phyloP scores from a whole-genome alignment of 2,888 invertebrate species.

The Oscheius sp. region DNA sequence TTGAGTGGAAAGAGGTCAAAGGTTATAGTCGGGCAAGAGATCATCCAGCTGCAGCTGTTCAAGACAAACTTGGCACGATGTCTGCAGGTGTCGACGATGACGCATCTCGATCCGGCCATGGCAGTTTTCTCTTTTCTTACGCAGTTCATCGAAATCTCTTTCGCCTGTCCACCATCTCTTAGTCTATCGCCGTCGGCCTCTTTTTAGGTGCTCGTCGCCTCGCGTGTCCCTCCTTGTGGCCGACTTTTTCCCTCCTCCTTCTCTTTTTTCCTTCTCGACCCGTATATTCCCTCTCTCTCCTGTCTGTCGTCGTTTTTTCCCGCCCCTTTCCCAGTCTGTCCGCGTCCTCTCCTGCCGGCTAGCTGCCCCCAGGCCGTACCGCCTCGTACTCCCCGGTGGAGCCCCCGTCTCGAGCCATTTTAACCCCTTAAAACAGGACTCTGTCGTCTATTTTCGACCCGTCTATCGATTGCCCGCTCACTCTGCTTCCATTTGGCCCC shows the following conservation, averaged over 20 bases:
- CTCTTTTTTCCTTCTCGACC: conserved; percentile 13
- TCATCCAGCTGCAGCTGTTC: too few relatives aligned
- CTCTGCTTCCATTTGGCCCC: conserved; percentile 1
- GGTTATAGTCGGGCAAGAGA: too few relatives aligned
- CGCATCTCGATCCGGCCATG: too few relatives aligned
- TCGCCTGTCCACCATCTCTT: background rate
- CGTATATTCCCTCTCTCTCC: background rate
- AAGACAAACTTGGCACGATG: too few relatives aligned
- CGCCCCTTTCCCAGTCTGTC: background rate
- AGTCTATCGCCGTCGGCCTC: conserved; percentile 3
- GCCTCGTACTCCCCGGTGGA: conserved; percentile 6
- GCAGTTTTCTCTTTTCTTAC: too few relatives aligned
- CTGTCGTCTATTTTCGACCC: background rate
- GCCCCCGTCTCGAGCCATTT: background rate
- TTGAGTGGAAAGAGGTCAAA: too few relatives aligned
- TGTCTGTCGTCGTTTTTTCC: conserved; percentile 2
- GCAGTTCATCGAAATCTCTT: background rate
- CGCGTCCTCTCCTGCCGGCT: background rate
- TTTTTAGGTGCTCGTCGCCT: background rate
- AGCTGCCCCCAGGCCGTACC: conserved; percentile 24
- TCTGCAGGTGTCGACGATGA: too few relatives aligned
- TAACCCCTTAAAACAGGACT: conserved; percentile 34
- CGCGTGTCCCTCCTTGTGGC: conserved; percentile 24
- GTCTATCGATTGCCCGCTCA: conserved; percentile 27
- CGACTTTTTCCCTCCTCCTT: conserved; percentile 13